Evolutionary conservation across 1,140 invertebrate species (phyloP).

Genomic region (Polypedilum pembai): DNA sequence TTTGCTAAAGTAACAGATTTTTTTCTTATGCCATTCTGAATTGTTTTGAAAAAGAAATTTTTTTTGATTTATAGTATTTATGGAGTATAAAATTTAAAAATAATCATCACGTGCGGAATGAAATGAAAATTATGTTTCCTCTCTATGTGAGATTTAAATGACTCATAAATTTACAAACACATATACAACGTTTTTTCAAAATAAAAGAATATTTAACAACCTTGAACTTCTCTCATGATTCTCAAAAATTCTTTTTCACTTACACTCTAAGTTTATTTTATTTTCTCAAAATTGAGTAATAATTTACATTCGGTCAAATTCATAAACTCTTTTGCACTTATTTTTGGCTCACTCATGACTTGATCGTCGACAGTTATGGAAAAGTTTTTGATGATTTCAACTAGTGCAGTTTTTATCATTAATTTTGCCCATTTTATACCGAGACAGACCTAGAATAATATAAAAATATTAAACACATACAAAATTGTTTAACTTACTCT

Average conservation of each 20-base stretch:
- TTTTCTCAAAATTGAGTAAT: neutral
- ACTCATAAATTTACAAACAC: neutral
- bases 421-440: constrained; percentile 36
- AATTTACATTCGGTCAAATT: neutral
- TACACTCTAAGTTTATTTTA: neutral
- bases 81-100: no score
- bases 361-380: constrained; percentile 35
- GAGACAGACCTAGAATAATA: neutral
- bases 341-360: constrained; percentile 33
- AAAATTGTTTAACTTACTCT: constrained; percentile 51
- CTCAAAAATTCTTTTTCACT: neutral
- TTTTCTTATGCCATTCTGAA: no score
- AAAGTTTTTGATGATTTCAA: constrained; percentile 35
- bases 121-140: no score
- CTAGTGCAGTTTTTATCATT: constrained; percentile 37
- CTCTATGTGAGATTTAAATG: no score
- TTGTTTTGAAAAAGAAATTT: no score
- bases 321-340: constrained; percentile 37
- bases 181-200: neutral
- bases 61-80: no score
- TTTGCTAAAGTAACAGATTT: no score
- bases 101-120: no score
- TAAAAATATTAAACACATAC: neutral
- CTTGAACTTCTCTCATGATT: neutral
- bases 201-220: neutral